Base-by-base conservation (phyloP, 2,113 vertebrate species). In the Carollia perspicillata region DNA sequence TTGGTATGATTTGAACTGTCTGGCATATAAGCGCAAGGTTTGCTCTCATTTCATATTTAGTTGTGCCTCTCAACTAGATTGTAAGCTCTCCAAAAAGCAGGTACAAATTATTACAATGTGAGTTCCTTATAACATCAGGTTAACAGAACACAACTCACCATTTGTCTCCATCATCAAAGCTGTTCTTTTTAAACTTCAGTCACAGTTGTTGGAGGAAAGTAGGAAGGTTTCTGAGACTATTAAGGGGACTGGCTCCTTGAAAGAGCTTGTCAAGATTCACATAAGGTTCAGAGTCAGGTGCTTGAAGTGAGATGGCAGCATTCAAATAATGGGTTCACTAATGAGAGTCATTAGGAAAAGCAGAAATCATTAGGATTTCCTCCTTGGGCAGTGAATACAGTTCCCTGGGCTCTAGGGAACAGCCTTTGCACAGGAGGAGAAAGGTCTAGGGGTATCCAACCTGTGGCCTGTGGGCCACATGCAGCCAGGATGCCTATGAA, bases 11-110 rank as follows among this genome's bases (percentile, higher is more conserved):
- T 79, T 92, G 28, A 9, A 8, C 11, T 60, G 0, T 69, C 7
- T 37, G 1, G 0, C 4, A 55, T 8, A 16, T 33, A 51, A 63
- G 5, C 55, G 1, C 23, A 44, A 69, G 8, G 4, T 37, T 0
- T 17, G 23, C 5, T 40, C 37, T 49, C 7, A 68, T 68, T 95
- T 71, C 33, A 60, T 49, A 30, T 89, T 74, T 68, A 40, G 0
- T 42, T 92, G 3, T 49, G 6, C 11, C 6, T 84, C 17, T 90
- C 35, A 93, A 51, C 4, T 80, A 47, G 33, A 87, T 8, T 13
- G 3, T 63, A 49, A 68, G 10, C 14, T 60, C 22, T 49, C 20
- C 4, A 26, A 74, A 84, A 79, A 5, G 17, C 0, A 68, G 13
- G 2, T 28, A 69, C 2, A 40, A 68, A 78, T 8, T 44, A 2